Conservation (phyloP, 2,113 vertebrate species). For the Heterochromis multidens region DNA sequence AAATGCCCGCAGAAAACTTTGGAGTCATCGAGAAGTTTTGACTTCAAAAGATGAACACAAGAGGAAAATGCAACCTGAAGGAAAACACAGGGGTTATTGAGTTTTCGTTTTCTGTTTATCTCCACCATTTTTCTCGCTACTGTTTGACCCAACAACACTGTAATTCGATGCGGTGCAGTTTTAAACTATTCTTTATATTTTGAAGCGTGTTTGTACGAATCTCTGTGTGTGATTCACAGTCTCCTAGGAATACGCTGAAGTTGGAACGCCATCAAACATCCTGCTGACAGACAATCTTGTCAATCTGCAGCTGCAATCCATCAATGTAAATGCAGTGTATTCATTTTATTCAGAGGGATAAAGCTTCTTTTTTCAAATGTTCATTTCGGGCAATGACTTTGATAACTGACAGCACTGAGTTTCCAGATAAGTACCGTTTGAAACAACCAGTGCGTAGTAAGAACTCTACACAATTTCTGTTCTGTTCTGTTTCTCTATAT, state of each 20-base stretch:
- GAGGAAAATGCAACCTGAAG: neutral
- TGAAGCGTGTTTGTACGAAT: neutral
- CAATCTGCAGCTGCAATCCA: slow-evolving; percentile 44
- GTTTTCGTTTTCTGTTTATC: slow-evolving; percentile 21
- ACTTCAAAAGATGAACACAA: slow-evolving; percentile 20
- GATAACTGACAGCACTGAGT: slow-evolving; percentile 14
- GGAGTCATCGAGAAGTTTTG: slow-evolving; percentile 8
- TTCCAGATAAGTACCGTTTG: slow-evolving; percentile 11
- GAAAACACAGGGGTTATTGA: slow-evolving; percentile 4
- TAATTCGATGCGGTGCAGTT: neutral
- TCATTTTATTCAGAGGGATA: slow-evolving; percentile 7
- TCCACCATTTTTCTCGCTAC: neutral
- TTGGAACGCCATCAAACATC: slow-evolving; percentile 37
- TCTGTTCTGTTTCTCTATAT: too few species aligned
- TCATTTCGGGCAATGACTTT: slow-evolving; percentile 35
- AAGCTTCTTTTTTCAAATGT: neutral
- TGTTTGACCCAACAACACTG: neutral
- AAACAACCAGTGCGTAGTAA: slow-evolving; percentile 9
- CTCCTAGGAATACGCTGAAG: neutral
- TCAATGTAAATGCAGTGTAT: slow-evolving; percentile 39
- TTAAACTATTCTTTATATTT: neutral
- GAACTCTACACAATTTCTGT: slow-evolving; percentile 4
- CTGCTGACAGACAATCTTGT: slow-evolving; percentile 51
- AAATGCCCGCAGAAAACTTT: slow-evolving; percentile 19
- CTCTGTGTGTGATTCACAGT: neutral